phyloP scores from a whole-genome alignment of 2,888 invertebrate species.

The Rotaria sp. region DNA sequence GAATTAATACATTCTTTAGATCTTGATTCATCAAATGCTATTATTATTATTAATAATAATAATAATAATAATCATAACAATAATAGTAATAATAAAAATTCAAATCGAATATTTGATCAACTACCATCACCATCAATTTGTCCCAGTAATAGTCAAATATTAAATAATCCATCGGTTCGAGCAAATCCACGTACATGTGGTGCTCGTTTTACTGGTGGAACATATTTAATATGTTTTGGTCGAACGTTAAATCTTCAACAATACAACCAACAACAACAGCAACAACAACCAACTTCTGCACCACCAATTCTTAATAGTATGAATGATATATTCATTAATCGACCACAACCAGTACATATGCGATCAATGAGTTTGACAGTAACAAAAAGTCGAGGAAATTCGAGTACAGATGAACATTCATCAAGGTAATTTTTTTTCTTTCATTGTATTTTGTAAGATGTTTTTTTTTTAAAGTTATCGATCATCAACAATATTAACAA shows the following conservation, averaged over 20 bases:
- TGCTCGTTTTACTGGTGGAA: slow-evolving; percentile 16
- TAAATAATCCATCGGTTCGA: background rate
- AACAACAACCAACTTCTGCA: background rate
- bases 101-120: background rate
- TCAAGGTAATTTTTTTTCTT: background rate
- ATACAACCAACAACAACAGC: background rate
- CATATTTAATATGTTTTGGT: slow-evolving; percentile 21
- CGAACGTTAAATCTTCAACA: background rate
- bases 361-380: slow-evolving; percentile 16
- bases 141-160: background rate
- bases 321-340: background rate
- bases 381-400: slow-evolving; percentile 20
- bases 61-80: background rate
- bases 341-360: background rate
- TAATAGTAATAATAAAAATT: background rate
- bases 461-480: background rate
- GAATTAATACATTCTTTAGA: background rate
- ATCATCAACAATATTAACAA: background rate
- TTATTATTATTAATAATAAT: background rate
- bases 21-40: background rate
- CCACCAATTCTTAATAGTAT: background rate
- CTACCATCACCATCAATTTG: background rate
- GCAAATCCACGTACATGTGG: slow-evolving; percentile 8
- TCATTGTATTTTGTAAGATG: background rate
- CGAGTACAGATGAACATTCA: slow-evolving; percentile 12